phyloP scores from a whole-genome alignment of 2,797 vertebrate genomes.

The Sebastes vulpes region DNA sequence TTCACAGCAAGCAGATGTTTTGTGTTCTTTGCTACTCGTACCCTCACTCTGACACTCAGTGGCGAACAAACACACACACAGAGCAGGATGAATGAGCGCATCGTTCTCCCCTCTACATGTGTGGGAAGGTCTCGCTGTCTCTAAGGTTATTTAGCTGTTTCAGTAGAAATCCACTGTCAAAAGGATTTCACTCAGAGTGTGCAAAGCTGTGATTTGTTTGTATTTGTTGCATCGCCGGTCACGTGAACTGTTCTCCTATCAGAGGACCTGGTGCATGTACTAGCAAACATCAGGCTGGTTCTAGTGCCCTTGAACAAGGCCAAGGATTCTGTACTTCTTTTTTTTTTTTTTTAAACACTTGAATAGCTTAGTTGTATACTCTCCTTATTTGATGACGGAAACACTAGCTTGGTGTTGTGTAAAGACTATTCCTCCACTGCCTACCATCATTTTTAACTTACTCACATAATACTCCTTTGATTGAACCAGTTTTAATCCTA shows the following conservation, averaged over 20 bases:
- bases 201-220: conserved; percentile 55
- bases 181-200: conserved; percentile 41
- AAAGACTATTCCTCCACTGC: not conserved
- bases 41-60: conserved; percentile 38
- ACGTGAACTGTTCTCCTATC: conserved; percentile 12
- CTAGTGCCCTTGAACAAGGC: conserved; percentile 43
- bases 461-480: not conserved
- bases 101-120: conserved; percentile 32
- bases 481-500: not conserved
- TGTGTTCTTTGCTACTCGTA: conserved; percentile 63
- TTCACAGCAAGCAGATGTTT: conserved; percentile 74
- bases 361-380: not conserved
- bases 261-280: conserved; percentile 7
- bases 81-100: conserved; percentile 58
- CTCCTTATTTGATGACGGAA: too few species aligned
- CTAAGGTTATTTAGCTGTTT: conserved; percentile 61
- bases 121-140: conserved; percentile 52
- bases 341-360: not conserved
- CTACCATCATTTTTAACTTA: not conserved
- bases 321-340: not conserved
- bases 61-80: conserved; percentile 30
- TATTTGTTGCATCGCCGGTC: conserved; percentile 43
- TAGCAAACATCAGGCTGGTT: conserved; percentile 23
- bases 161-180: conserved; percentile 48
- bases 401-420: not conserved